Base-by-base conservation (phyloP, 2,797 vertebrate genomes). In the Sebastes wilsoni region DNA sequence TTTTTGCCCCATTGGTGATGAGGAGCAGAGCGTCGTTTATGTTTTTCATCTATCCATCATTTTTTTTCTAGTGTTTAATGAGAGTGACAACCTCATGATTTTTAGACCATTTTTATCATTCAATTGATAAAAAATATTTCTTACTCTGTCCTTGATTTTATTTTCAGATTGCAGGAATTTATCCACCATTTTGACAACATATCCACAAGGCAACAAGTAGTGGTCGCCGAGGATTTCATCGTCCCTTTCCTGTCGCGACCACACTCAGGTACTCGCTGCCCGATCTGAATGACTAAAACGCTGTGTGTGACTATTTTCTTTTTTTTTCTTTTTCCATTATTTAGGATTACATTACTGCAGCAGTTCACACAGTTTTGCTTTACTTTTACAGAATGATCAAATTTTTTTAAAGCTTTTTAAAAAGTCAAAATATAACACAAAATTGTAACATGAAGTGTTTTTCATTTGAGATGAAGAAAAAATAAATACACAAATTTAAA, bases 111-210 rank as follows among this genome's bases (percentile, higher is more conserved):
- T 62, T 22, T 16, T 22, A 60, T 59, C 1, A 62, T 28, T 23
- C 13, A 32, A 6, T 66, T 2, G 0, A 66, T 20, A 4, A 5
- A 28, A 32, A 55, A 8, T 52, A 32, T 10, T 6, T 61, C 0
- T 46, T 8, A 14, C 64, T 68, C 2, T 81, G 4, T 18, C 1
- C 6, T 36, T 66, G 12, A 18, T 67, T 81, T 73, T 4, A n/a
- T 73, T 23, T 5, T 27, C 81, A 96, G 95, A 66, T 81, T 95
- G 34, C 18, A 84, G 71, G 82, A 59, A 0, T 93, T 95, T 54
- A 73, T 54, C 65, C n/a, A 69, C 5, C 82, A 66, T 5, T 93
- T 89, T 58, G 27, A 78, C 2, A 5, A 71, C 13, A 88, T 92
- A 86, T 66, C 78, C 2, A 0, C 6, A 12, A 3, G 25, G 4